Evolutionary conservation across 2,113 vertebrate species (phyloP).

Genomic region (rat (Rattus norvegicus)): DNA sequence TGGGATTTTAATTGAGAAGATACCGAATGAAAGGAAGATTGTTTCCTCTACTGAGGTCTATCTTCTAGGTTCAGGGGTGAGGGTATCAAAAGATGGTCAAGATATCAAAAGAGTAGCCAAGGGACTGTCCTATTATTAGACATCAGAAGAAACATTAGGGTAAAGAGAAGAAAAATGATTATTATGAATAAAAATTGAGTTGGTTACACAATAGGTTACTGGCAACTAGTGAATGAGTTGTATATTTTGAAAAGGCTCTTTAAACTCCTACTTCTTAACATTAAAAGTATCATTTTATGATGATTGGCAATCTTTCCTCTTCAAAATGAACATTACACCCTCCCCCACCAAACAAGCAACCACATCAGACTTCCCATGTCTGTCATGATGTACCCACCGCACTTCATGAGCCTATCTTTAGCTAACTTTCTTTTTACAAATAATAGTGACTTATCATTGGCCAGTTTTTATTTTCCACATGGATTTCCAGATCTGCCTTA

Average conservation of each 20-base stretch:
- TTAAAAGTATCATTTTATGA: neutral
- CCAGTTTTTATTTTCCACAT: neutral
- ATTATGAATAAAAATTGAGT: slow-evolving; percentile 17
- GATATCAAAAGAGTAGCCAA: neutral
- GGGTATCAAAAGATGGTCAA: neutral
- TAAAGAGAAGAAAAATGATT: neutral
- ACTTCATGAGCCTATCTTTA: neutral
- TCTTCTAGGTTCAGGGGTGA: neutral
- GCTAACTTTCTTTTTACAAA: neutral
- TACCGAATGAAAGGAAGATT: neutral
- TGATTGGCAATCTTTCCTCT: neutral
- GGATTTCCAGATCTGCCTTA: neutral
- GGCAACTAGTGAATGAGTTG: neutral
- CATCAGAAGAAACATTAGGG: neutral
- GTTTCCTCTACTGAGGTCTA: neutral
- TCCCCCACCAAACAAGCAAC: neutral
- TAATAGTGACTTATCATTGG: neutral
- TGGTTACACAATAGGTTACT: neutral
- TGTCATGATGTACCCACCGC: neutral
- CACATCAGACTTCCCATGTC: neutral
- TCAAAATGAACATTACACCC: neutral
- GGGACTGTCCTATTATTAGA: neutral
- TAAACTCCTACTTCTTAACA: neutral
- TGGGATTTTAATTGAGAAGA: neutral
- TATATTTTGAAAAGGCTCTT: neutral